Base-by-base conservation (phyloP, 2,888 invertebrate species). In the Hypselothyrea guttata region DNA sequence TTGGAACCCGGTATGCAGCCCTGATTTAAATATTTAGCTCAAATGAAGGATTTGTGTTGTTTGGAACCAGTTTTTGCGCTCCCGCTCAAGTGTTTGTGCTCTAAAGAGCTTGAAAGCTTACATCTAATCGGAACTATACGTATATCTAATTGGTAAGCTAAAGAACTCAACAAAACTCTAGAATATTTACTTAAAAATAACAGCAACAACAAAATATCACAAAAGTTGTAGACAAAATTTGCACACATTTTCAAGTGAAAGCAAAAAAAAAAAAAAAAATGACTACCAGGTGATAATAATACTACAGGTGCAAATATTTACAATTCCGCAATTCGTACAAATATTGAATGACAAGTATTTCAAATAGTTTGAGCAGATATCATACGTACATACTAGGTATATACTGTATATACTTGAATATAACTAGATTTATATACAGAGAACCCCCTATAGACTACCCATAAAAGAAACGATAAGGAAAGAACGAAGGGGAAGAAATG, bases 221-320 rank as follows among this genome's bases (percentile, higher is more conserved):
- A 46, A 44, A 52, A 54, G 35, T 57, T 51, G n/a, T n/a, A n/a
- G n/a, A n/a, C n/a, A n/a, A n/a, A n/a, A n/a, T n/a, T n/a, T n/a
- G n/a, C n/a, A n/a, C n/a, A n/a, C n/a, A n/a, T n/a, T n/a, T n/a
- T n/a, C n/a, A n/a, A n/a, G n/a, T n/a, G n/a, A n/a, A 4, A 59
- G 59, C 53, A 72, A 65, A 56, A 44, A 42, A 54, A 40, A 63
- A 67, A 61, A 54, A 31, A 40, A 54, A 40, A 51, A 58, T 54
- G 40, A 45, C 41, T 1, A 22, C 34, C 54, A 48, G 46, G 16
- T 27, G 54, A 48, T 16, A 35, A 22, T 34, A 68, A 65, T 52
- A 78, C 73, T 68, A 41, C 34, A 40, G 59, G 60, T 71, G 63
- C 71, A 71, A 69, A 58, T 79, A 79, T 81, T 69, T 79, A 79